Conservation (phyloP, 2,797 vertebrate genomes). For the Echeneis naucrates region DNA sequence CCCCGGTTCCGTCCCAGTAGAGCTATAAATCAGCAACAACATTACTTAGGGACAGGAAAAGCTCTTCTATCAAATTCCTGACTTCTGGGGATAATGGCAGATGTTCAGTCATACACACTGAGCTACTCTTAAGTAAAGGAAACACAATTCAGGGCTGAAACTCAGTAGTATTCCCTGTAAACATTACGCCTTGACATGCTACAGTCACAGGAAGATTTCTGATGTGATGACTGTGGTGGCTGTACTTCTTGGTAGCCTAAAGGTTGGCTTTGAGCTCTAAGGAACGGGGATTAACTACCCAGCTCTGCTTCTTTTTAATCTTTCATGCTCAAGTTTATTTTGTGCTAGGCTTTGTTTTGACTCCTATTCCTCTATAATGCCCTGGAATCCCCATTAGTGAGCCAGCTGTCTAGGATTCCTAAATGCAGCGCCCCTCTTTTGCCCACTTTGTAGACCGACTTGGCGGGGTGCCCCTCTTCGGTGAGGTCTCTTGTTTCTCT, state of each 20-base stretch:
- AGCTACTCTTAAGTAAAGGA: conserved; percentile 52
- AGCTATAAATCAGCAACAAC: conserved; percentile 47
- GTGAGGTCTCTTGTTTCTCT: conserved; percentile 58
- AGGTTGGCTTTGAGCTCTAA: conserved; percentile 68
- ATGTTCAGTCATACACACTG: conserved; percentile 49
- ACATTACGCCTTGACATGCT: conserved; percentile 44
- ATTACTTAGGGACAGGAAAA: conserved; percentile 49
- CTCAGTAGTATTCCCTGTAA: conserved; percentile 40
- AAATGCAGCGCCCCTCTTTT: conserved; percentile 38
- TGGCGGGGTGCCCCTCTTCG: conserved; percentile 54
- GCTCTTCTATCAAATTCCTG: conserved; percentile 53
- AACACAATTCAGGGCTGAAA: conserved; percentile 42
- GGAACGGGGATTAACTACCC: conserved; percentile 71
- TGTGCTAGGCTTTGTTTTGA: conserved; percentile 75
- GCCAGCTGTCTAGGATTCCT: conserved; percentile 59
- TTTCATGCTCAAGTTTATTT: conserved; percentile 76
- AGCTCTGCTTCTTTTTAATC: conserved; percentile 68
- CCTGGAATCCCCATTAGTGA: conserved; percentile 76
- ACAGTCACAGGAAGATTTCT: conserved; percentile 42
- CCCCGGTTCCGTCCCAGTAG: conserved; percentile 40
- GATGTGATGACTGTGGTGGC: conserved; percentile 46
- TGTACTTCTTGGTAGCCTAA: conserved; percentile 55
- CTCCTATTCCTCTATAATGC: conserved; percentile 74
- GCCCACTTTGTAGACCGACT: conserved; percentile 50
- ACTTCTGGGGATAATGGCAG: conserved; percentile 50